Evolutionary conservation across 1,140 invertebrate species (phyloP), one percentile per base, ranked within the genome.

Genomic region (Tetramorium simillimum): DNA sequence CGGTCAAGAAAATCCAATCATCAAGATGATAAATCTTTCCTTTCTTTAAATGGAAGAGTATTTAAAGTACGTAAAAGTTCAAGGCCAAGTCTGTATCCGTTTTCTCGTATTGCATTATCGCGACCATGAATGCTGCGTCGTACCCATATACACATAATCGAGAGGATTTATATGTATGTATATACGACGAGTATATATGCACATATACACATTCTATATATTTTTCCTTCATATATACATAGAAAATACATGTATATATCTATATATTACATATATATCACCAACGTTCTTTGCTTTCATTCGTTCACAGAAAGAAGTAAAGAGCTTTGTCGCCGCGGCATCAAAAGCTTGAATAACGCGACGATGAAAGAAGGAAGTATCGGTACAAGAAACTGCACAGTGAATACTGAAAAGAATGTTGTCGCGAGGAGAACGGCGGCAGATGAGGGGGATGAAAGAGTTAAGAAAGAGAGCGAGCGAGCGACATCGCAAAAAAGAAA

Each of bases 341-440:
- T 93, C 92, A 93, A 93, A 93, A 93, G 92, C 93, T 92, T 92
- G 92, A 92, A 93, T 92, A 91, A 93, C 89, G 92, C 89, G 91
- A 89, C 88, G 91, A 90, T 91, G 91, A 93, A 93, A 92, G 92
- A 92, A 92, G 91, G 86, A 92, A 93, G 92, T 93, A 93, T 93
- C 89, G 92, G 92, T 91, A 92, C 90, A 92, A 93, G 92, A 92
- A 93, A 92, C 91, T 91, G 89, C 91, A 87, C 87, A 88, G 87
- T 92, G 89, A 92, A 93, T 93, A 87, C 86, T 92, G 92, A 93
- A 93, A 93, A 93, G 92, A 93, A 93, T 91, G 90, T 90, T 91
- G 89, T 92, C 84, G 81, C 87, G 85, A 87, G 88, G 43, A 63
- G 82, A 65, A 70, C 46, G 75, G 60, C 67, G 86, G 49, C 43